Conservation (phyloP, 2,797 vertebrate genomes). For the Aphelocoma californica region DNA sequence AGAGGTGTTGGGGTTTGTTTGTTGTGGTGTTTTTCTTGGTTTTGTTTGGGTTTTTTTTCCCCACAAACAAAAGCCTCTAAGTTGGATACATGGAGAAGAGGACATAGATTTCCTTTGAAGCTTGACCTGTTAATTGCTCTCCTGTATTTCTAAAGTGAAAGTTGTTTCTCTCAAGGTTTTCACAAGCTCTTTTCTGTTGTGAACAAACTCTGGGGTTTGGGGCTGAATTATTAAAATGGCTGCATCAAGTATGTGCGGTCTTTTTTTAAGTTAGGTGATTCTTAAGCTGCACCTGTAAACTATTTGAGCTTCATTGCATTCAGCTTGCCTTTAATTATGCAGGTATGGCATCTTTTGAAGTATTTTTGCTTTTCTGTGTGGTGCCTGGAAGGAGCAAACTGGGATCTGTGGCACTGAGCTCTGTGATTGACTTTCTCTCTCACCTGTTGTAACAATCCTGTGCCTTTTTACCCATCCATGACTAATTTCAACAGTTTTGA, state of each 20-base stretch:
- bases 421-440: background rate
- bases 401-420: background rate
- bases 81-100: background rate
- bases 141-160: background rate
- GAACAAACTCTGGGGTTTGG: background rate
- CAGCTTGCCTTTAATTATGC: background rate
- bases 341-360: background rate
- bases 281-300: background rate
- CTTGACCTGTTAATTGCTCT: background rate
- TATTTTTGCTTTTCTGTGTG: background rate
- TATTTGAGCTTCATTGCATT: background rate
- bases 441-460: background rate
- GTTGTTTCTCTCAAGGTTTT: background rate
- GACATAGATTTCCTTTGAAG: background rate
- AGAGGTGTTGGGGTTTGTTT: background rate
- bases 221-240: background rate
- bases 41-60: background rate
- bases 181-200: background rate
- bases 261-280: background rate
- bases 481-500: background rate
- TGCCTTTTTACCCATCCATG: background rate
- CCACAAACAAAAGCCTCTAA: background rate
- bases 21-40: background rate
- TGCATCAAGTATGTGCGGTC: fast-evolving
- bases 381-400: background rate